Percentiles rank a stretch among this genome's conserved stretches.
phyloP scores from a whole-genome alignment of 2,113 vertebrate species.

The Anoplopoma fimbria region DNA sequence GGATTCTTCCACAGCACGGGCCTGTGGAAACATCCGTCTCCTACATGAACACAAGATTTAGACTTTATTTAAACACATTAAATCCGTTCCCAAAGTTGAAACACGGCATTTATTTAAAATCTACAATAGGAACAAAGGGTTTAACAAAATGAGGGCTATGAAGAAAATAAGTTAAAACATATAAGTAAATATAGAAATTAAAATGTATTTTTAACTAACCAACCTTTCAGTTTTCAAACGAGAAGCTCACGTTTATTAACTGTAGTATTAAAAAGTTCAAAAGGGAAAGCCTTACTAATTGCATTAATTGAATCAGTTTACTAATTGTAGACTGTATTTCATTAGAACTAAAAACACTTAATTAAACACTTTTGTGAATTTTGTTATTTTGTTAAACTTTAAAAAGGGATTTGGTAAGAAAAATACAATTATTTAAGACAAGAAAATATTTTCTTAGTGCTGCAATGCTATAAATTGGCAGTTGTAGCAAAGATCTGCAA shows the following conservation, averaged over 20 bases:
- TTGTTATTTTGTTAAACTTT: not conserved
- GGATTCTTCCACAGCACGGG: not conserved
- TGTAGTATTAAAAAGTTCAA: not conserved
- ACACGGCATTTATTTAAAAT: not conserved
- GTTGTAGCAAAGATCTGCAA: not conserved
- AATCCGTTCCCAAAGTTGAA: not conserved
- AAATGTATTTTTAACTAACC: too few relatives aligned
- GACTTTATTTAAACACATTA: not conserved
- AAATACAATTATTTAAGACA: not conserved
- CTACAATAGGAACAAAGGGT: too few relatives aligned
- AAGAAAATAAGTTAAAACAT: not conserved
- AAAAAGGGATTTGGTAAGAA: not conserved
- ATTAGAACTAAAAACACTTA: not conserved
- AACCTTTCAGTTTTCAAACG: not conserved
- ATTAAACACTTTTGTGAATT: not conserved
- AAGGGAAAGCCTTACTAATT: not conserved
- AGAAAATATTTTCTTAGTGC: not conserved
- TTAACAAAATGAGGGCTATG: not conserved
- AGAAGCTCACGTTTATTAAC: too few relatives aligned
- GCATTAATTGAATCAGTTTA: not conserved
- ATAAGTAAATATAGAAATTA: not conserved
- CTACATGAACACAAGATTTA: not conserved
- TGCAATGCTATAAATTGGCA: not conserved
- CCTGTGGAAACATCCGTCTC: constrained; percentile 5
- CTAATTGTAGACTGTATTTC: not conserved